Conservation (phyloP, 1,140 invertebrate genomes). For the Panulirus ornatus region DNA sequence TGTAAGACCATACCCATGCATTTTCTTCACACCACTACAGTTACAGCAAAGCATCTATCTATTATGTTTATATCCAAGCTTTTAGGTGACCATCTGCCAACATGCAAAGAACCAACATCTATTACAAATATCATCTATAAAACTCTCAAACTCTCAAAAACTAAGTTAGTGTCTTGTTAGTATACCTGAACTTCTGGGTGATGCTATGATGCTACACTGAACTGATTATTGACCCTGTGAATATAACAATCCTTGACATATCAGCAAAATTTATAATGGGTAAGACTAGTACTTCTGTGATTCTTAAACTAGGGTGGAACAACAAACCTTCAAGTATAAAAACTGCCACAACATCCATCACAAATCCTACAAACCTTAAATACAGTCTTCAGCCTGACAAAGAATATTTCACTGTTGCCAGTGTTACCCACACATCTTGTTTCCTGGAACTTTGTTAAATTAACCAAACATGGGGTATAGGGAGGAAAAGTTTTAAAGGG, state of each 20-base stretch:
- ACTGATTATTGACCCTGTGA: slow-evolving; percentile 73
- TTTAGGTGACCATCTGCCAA: slow-evolving; percentile 38
- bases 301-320: slow-evolving; percentile 40
- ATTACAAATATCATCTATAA: slow-evolving; percentile 29
- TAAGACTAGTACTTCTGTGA: slow-evolving; percentile 12
- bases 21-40: slow-evolving; percentile 33
- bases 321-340: slow-evolving; percentile 71
- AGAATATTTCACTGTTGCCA: too few species aligned
- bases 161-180: slow-evolving; percentile 57
- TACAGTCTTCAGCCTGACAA: too few species aligned
- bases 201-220: slow-evolving; percentile 72
- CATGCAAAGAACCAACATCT: slow-evolving; percentile 59
- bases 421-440: too few species aligned
- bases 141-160: slow-evolving; percentile 30
- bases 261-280: slow-evolving; percentile 1
- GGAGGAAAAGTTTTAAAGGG: too few species aligned
- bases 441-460: too few species aligned
- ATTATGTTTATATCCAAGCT: slow-evolving; percentile 50
- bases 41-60: slow-evolving; percentile 56
- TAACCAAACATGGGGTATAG: too few species aligned
- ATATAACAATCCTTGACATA: slow-evolving; percentile 45
- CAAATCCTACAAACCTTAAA: too few species aligned
- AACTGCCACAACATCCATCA: not conserved
- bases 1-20: slow-evolving; percentile 54
- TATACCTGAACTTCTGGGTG: slow-evolving; percentile 66